Base-by-base conservation (phyloP, 2,888 invertebrate genomes). In the Phlogophora meticulosa region DNA sequence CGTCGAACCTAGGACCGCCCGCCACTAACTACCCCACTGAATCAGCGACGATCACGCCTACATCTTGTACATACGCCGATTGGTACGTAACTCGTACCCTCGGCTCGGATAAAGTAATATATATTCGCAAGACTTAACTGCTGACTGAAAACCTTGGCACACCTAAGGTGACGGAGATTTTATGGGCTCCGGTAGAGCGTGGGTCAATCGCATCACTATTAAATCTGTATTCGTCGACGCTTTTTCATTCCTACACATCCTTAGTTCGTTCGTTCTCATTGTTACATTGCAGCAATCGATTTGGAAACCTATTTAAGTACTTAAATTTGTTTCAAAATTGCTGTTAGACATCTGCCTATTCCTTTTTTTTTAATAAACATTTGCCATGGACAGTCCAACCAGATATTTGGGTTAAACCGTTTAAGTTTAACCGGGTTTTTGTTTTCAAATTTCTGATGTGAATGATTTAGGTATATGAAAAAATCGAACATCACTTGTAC, bases 11-110 rank as follows among this genome's bases (percentile, higher is more conserved):
- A 89, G 92, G 90, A 92, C 92, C 93, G 93, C 93, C 94, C 92
- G 93, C 93, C 92, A 91, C 92, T 93, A 94, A 94, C 94, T 94
- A 92, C 94, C 93, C 93, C 93, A 94, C 94, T 95, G 95, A 94
- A 94, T 95, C 95, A 95, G 94, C 94, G 89, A 89, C 92, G 93
- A 94, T 93, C 94, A 94, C 95, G 95, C 95, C 95, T 95, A 94
- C 95, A 93, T 90, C 94, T 93, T 95, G 95, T 95, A 92, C 92
- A 89, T 91, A 92, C 92, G 90, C 89, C 94, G 94, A 95, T 95
- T 95, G 94, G 90, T 92, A 93, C 92, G 90, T 87, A 86, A 87
- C 89, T 90, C 90, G 87, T 90, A 91, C 92, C 92, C 90, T 90
- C 89, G 87, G 90, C 88, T 89, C 87, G 87, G 89, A 92, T 93